Conservation (phyloP, 2,113 vertebrate species). For the Nothobranchius furzeri region DNA sequence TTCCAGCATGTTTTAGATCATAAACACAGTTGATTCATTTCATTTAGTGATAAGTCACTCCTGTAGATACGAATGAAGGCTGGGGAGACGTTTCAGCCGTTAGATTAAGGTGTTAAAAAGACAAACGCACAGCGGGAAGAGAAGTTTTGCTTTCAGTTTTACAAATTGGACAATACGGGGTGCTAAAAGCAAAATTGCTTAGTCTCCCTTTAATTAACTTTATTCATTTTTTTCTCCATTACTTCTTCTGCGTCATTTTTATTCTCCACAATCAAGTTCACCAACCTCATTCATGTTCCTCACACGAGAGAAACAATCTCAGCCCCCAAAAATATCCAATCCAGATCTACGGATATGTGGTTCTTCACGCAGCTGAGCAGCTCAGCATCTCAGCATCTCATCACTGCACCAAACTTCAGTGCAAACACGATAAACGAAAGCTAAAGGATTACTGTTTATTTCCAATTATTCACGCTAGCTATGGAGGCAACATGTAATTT, state of each 20-base stretch:
- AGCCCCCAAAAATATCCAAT: conserved; percentile 43
- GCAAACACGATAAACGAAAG: conserved; percentile 52
- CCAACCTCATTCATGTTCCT: conserved; percentile 61
- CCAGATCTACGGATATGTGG: conserved; percentile 26
- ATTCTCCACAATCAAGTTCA: conserved; percentile 40
- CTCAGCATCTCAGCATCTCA: conserved; percentile 57
- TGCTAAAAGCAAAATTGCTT: too few relatives aligned
- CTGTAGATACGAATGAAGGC: too few relatives aligned
- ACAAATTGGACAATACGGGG: too few relatives aligned
- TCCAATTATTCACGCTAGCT: conserved; percentile 57
- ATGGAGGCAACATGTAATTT: conserved; percentile 57
- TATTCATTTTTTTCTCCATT: conserved; percentile 46
- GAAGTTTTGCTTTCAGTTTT: too few relatives aligned
- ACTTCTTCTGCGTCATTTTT: conserved; percentile 42
- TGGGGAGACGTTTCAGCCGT: too few relatives aligned
- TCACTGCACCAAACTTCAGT: conserved; percentile 35
- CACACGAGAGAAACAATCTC: conserved; percentile 52
- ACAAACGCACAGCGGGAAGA: too few relatives aligned
- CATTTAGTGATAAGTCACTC: too few relatives aligned
- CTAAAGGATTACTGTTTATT: conserved; percentile 51
- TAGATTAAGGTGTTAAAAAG: too few relatives aligned
- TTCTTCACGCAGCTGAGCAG: conserved; percentile 51
- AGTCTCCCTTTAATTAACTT: too few relatives aligned
- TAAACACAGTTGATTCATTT: too few relatives aligned
- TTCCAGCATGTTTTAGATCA: too few relatives aligned